Conservation (phyloP, 2,797 vertebrate species). For the Sebastes baramenuke region DNA sequence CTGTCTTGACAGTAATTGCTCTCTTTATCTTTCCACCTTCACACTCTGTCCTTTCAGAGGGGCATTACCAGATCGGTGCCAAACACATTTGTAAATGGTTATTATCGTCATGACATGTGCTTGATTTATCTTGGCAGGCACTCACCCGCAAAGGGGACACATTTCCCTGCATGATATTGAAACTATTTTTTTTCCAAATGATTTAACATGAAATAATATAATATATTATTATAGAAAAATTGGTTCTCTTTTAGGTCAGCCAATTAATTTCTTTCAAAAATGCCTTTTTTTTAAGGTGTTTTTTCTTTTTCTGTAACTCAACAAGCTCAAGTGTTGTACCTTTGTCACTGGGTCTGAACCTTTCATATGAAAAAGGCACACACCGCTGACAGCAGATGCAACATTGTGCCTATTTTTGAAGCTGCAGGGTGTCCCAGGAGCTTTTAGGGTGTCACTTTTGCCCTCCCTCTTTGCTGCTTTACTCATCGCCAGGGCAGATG, state of each 20-base stretch:
- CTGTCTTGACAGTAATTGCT: conserved; percentile 91
- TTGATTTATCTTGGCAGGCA: conserved; percentile 33
- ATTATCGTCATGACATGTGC: conserved; percentile 19
- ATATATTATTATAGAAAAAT: neutral
- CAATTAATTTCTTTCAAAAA: neutral
- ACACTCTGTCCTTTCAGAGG: conserved; percentile 24
- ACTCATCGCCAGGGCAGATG: conserved; percentile 70
- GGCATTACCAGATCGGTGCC: conserved; percentile 16
- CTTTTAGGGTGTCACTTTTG: conserved; percentile 21
- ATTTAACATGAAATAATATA: neutral
- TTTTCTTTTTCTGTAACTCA: neutral
- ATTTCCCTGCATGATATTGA: conserved; percentile 10
- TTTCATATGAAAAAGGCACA: conserved; percentile 55
- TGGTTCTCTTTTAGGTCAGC: neutral
- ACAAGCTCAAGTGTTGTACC: conserved; percentile 34
- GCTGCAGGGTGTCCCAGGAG: conserved; percentile 15
- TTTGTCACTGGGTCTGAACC: conserved; percentile 50
- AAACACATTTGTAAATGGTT: conserved; percentile 15
- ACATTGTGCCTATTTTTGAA: conserved; percentile 34
- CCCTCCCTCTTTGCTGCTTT: conserved; percentile 9
- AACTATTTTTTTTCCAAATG: neutral
- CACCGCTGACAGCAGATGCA: conserved; percentile 49
- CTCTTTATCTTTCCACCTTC: conserved; percentile 33
- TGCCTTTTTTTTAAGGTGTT: neutral
- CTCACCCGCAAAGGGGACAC: conserved; percentile 1